Evolutionary conservation across 2,113 vertebrate genomes (phyloP), one percentile per base, ranked within the genome.

Genomic region (Diadophis punctatus): DNA sequence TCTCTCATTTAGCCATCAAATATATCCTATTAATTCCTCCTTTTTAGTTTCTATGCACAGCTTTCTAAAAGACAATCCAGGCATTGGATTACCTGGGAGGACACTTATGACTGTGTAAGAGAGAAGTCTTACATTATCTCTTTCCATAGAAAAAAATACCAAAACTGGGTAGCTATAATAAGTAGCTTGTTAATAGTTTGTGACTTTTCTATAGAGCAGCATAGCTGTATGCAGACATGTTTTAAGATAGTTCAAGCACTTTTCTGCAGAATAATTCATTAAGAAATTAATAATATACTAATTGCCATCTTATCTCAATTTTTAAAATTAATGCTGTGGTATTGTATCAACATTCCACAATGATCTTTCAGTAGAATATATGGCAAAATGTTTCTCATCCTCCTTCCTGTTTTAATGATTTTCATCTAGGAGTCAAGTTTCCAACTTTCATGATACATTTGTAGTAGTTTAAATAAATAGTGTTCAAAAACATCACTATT

Each of bases 301-400:
- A 1, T 55, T 51, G 20, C 39, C 16, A 27, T n/a, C 39, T 10
- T 51, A n/a, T 39, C 51, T 34, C 84, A 60, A 87, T 94, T 91
- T 56, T 87, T 34, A 91, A n/a, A 85, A 93, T 91, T 20, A 86
- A 16, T 0, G 56, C 23, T 18, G 0, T 14, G 9, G 86, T 80
- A 86, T 89, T 89, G 60, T 1, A 8, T 58, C 25, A 92, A n/a
- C 91, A 53, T 89, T 46, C 23, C 80, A 23, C 1, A 0, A 90
- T 91, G 85, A 91, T 93, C 89, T 63, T 18, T 49, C 91, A 93
- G 91, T 90, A 93, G 92, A 91, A 88, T 0, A 48, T 85, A 55
- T 63, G n/a, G 22, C 18, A 80, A 86, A 89, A 18, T 30, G 84
- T 91, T 80, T 88, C 51, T 43, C 12, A 18, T 27, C 25, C 49